phyloP scores from a whole-genome alignment of 2,797 vertebrate species.

The Kryptolebias ocellatus region DNA sequence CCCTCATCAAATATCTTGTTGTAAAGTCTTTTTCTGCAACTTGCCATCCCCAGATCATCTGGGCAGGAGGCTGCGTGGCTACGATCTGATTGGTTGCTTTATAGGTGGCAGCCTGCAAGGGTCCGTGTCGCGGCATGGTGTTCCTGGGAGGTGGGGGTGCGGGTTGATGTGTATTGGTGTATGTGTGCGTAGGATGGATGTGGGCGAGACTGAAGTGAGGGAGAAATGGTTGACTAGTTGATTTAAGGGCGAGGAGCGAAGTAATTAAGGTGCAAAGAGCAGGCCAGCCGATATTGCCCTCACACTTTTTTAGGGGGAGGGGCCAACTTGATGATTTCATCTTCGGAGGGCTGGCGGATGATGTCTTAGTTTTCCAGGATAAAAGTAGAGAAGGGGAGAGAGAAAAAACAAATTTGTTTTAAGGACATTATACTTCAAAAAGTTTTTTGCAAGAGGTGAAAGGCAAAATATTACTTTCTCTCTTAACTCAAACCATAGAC shows the following conservation, averaged over 20 bases:
- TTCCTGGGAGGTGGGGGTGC: conserved; percentile 26
- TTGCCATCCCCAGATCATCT: conserved; percentile 33
- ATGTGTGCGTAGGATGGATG: conserved; percentile 1
- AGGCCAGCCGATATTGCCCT: conserved; percentile 52
- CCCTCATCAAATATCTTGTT: conserved; percentile 46
- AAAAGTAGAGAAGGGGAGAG: not conserved
- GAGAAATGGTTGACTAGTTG: conserved; percentile 54
- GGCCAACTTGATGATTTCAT: conserved; percentile 96
- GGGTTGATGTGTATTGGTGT: conserved; percentile 7
- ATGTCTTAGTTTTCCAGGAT: conserved; percentile 80
- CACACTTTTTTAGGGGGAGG: conserved; percentile 94
- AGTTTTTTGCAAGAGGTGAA: too few relatives aligned
- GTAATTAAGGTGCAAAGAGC: conserved; percentile 71
- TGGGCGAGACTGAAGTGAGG: conserved; percentile 11
- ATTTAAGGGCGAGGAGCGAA: conserved; percentile 66
- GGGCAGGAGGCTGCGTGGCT: conserved; percentile 52
- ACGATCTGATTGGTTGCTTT: conserved; percentile 71
- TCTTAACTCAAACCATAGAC: not conserved
- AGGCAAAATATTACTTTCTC: too few relatives aligned
- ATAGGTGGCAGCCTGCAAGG: conserved; percentile 31
- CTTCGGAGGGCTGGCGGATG: conserved; percentile 95
- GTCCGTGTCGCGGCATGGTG: conserved; percentile 33
- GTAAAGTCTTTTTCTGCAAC: conserved; percentile 24
- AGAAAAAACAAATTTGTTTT: conserved; percentile 20
- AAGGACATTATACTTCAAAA: not conserved